These are phyloP conservation scores for Porites divaricata DNA, from an alignment of 92 coral and sea anemone species.

Conservation along the genomic window DNA sequence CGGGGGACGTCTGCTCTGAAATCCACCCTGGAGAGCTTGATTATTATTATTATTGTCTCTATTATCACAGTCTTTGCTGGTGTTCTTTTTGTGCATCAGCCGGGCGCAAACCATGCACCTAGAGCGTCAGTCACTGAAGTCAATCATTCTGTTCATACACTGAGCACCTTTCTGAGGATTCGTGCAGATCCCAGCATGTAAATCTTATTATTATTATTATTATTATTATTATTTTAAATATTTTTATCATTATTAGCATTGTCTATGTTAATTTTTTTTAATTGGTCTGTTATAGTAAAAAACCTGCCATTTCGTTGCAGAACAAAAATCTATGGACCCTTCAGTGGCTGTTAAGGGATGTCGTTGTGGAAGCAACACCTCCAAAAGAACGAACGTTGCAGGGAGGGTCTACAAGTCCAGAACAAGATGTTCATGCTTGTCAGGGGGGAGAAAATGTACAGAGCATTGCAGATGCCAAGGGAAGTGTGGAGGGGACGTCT, in stretches of 20 bases:
- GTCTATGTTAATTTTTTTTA: neutral
- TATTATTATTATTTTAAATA: neutral
- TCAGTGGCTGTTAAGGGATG: conserved; percentile 27
- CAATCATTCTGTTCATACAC: too few relatives aligned
- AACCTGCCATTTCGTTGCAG: conserved; percentile 2
- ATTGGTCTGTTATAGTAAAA: neutral
- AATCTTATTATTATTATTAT: neutral
- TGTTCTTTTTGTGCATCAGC: too few relatives aligned
- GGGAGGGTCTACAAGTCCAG: conserved; percentile 42
- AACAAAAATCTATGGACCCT: conserved; percentile 1
- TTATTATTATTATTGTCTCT: too few relatives aligned
- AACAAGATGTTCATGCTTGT: conserved; percentile 51
- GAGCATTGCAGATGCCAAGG: conserved; percentile 54
- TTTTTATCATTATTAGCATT: neutral
- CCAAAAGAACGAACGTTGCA: neutral
- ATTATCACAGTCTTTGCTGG: too few relatives aligned
- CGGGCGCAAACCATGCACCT: too few relatives aligned
- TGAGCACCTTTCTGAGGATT: too few relatives aligned
- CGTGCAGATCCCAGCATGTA: too few relatives aligned
- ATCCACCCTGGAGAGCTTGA: conserved; percentile 4
- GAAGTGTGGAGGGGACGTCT: conserved; percentile 44
- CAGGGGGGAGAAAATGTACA: conserved; percentile 35
- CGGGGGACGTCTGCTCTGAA: conserved; percentile 3
- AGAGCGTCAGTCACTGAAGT: too few relatives aligned
- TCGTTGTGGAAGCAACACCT: conserved; percentile 42